Conservation (phyloP, 2,888 invertebrate species). For the Protodeltote pygarga region DNA sequence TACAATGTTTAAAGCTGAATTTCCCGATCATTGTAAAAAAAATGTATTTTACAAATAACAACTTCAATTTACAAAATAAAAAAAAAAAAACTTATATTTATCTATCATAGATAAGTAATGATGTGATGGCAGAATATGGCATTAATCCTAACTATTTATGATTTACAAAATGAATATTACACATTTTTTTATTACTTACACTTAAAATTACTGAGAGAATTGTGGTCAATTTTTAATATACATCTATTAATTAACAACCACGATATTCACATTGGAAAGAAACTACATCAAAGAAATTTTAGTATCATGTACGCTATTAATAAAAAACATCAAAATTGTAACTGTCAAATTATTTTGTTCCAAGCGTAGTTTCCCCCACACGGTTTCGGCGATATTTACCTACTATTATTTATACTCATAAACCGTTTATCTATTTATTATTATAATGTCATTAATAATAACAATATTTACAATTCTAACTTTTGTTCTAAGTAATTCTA, state of each 20-base stretch:
- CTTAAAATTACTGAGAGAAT: conserved; percentile 41
- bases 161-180: conserved; percentile 41
- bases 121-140: conserved; percentile 50
- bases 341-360: conserved; percentile 79
- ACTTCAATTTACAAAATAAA: too few species aligned
- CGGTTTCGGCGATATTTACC: conserved; percentile 72
- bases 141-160: conserved; percentile 33
- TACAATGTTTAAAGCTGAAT: not conserved
- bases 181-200: too few species aligned
- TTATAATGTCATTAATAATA: conserved; percentile 52
- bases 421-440: conserved; percentile 49
- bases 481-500: conserved; percentile 45
- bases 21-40: too few species aligned
- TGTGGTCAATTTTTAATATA: conserved; percentile 44
- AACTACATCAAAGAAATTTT: conserved; percentile 80
- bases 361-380: conserved; percentile 87
- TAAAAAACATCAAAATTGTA: conserved; percentile 76
- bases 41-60: conserved; percentile 6
- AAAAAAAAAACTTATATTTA: too few species aligned
- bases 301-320: conserved; percentile 65
- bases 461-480: conserved; percentile 74
- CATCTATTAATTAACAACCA: conserved; percentile 61
- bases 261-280: conserved; percentile 73
- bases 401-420: conserved; percentile 46
- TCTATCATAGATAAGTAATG: too few species aligned